Percentiles rank a stretch among this genome's conserved stretches.
Conservation (phyloP, 2,113 vertebrate species). For the Erythrolamprus reginae region DNA sequence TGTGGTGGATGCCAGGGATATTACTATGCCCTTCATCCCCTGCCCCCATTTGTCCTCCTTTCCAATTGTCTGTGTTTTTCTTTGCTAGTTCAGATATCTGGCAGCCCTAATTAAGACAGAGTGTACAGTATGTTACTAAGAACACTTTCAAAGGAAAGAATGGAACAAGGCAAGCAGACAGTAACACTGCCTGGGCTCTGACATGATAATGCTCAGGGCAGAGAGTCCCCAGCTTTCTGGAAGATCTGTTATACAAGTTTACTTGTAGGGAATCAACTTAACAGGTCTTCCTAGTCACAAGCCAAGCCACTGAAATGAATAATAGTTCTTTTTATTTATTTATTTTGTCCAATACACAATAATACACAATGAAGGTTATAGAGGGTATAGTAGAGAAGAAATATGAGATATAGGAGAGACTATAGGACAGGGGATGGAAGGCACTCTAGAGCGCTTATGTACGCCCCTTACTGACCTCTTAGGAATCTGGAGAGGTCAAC, state of each 20-base stretch:
- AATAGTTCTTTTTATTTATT: too few relatives aligned
- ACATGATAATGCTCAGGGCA: neutral
- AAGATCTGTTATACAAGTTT: neutral
- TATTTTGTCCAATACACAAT: too few relatives aligned
- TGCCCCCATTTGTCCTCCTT: neutral
- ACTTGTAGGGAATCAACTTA: neutral
- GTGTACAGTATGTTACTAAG: neutral
- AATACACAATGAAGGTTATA: too few relatives aligned
- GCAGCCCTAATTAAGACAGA: neutral
- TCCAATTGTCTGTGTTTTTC: neutral
- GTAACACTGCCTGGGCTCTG: neutral
- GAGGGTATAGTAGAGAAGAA: too few relatives aligned
- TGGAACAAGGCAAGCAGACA: neutral
- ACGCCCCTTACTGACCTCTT: too few relatives aligned
- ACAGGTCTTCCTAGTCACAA: neutral
- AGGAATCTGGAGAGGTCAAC: too few relatives aligned
- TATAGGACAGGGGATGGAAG: too few relatives aligned
- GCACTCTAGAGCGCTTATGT: too few relatives aligned
- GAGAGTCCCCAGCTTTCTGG: neutral
- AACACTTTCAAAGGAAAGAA: neutral
- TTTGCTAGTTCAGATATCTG: neutral
- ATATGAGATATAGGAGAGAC: too few relatives aligned
- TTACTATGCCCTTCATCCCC: neutral
- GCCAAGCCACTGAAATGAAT: neutral
- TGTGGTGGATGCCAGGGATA: neutral